Evolutionary conservation across 2,797 vertebrate species (phyloP), one percentile per base, ranked within the genome.

Genomic region (Hybognathus amarus): DNA sequence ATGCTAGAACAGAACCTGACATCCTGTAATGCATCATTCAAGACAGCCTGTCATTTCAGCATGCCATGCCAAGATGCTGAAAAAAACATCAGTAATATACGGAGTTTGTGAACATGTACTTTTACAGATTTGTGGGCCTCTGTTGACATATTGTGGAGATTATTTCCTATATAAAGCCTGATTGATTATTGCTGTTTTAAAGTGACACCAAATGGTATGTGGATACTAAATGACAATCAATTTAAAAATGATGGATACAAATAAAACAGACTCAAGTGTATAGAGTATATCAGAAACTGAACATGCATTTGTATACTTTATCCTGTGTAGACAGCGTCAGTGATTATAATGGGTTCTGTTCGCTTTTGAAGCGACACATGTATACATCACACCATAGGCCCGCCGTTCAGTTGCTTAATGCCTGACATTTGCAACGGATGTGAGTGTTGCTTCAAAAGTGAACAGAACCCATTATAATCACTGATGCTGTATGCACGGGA

Each of bases 1-100:
- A 88, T 90, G 74, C 80, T 79, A 75, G 73, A 85, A 86, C 83
- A 87, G 82, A 45, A 42, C 82, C 80, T 85, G 68, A 88, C 70
- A 81, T 77, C 40, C 76, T 64, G 67, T 52, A 79, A 81, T 77
- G 66, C 82, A 86, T 89, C 20, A 83, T 50, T 83, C 77, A 68
- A 83, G 88, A 88, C 84, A 88, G 85, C 36, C 52, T 75, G 50
- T 74, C 77, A 86, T 85, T 87, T 33, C 30, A 33, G 30, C 30
- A 33, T 33, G 30, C 30, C 30, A 33, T 33, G 30, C 30, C 30
- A 85, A 79, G 69, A 52, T 70, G 70, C 61, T 63, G 63, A 40
- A 45, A 80, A 50, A 76, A 80, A 82, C 27, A 82, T 52, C 40
- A 36, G 30, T 52, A 5, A 30, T 66, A 54, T 66, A 54, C 22